Conservation (phyloP, 2,113 vertebrate species). For the Gymnorhina tibicen region DNA sequence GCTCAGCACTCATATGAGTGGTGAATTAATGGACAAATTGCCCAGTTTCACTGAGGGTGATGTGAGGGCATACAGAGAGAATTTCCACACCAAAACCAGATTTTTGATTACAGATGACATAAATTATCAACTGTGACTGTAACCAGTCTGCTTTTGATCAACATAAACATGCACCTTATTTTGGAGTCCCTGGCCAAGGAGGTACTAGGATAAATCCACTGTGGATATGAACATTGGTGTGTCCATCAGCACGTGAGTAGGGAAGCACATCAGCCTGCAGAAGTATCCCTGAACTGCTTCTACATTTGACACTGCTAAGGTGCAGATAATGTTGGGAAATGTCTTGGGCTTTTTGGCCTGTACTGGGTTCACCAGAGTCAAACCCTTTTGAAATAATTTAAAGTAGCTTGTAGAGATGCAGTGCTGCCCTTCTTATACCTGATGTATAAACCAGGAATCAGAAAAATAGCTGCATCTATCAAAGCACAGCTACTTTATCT, state of each 20-base stretch:
- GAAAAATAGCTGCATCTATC: neutral
- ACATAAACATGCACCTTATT: neutral
- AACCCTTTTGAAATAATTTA: neutral
- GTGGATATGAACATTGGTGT: neutral
- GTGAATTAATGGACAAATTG: neutral
- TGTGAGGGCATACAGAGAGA: neutral
- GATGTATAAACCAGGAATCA: neutral
- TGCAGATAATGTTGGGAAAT: neutral
- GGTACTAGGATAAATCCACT: neutral
- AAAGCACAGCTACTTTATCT: neutral
- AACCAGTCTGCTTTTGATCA: neutral
- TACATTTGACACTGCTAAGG: neutral
- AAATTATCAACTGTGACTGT: neutral
- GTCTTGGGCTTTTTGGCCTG: neutral
- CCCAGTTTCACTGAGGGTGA: neutral
- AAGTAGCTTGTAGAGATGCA: neutral
- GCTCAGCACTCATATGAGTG: neutral
- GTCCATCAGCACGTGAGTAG: rapidly evolving
- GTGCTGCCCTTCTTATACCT: neutral
- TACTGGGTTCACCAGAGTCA: neutral
- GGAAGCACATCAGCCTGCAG: neutral
- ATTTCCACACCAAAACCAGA: neutral
- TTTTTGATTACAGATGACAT: neutral
- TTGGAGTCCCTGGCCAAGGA: neutral
- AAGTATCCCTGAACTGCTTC: neutral